Conservation (phyloP, 2,888 invertebrate species). For the Drosophila quasianomalipes region DNA sequence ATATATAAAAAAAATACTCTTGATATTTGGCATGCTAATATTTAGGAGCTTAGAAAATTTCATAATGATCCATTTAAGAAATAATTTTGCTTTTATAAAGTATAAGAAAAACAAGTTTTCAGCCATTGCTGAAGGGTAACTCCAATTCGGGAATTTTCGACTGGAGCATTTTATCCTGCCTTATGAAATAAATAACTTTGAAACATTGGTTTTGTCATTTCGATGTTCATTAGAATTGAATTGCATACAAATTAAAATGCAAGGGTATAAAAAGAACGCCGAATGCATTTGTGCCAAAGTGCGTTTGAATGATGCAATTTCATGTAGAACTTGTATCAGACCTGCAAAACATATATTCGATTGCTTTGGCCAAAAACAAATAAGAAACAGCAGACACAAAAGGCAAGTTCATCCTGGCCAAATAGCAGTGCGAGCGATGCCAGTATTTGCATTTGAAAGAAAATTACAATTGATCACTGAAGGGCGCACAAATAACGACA, state of each 20-base stretch:
- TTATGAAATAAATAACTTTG: background rate
- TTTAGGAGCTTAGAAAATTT: background rate
- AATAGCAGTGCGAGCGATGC: conserved; percentile 22
- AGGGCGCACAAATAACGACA: conserved; percentile 44
- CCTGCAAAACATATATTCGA: conserved; percentile 45
- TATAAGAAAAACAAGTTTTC: background rate
- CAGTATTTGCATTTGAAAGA: conserved; percentile 79
- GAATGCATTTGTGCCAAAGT: conserved; percentile 28
- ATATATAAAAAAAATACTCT: background rate
- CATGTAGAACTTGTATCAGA: conserved; percentile 29
- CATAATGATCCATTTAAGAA: background rate
- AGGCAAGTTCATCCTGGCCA: conserved; percentile 34
- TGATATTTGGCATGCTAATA: background rate
- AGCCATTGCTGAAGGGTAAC: background rate
- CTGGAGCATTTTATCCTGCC: background rate
- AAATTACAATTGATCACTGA: conserved; percentile 79
- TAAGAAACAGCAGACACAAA: conserved; percentile 23
- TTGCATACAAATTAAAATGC: conserved; percentile 14
- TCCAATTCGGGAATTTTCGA: no score
- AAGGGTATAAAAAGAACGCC: background rate
- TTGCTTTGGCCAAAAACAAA: conserved; percentile 48
- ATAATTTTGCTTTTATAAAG: background rate
- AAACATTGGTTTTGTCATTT: background rate
- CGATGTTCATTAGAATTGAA: background rate
- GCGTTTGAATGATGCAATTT: conserved; percentile 70